Evolutionary conservation across 2,888 invertebrate species (phyloP).

Genomic region (Fragum whitleyi): DNA sequence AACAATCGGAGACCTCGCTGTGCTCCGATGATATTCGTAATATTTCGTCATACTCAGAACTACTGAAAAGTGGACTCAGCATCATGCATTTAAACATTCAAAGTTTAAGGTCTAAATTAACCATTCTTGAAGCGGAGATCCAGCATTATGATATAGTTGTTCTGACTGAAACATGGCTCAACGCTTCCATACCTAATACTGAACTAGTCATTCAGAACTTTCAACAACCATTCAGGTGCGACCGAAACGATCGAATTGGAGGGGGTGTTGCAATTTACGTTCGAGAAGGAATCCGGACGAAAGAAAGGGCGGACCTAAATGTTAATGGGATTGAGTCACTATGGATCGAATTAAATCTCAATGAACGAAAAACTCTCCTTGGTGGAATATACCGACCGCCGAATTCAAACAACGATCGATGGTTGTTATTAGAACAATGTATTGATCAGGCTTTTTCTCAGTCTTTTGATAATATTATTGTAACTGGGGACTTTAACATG

Average conservation of each 20-base stretch:
- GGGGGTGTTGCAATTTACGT: constrained; percentile 46
- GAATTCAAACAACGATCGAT: constrained; percentile 18
- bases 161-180: constrained; percentile 35
- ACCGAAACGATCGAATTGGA: constrained; percentile 25
- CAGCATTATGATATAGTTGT: constrained; percentile 29
- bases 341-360: constrained; percentile 29
- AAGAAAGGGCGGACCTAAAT: constrained; percentile 3
- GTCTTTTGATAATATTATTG: constrained; percentile 18
- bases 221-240: constrained; percentile 18
- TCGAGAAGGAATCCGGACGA: constrained; percentile 4
- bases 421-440: not conserved
- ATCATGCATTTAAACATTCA: constrained; percentile 24
- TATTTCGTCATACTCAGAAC: not conserved
- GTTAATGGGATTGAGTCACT: constrained; percentile 28
- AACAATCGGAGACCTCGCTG: not conserved
- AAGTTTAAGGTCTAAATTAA: constrained; percentile 5
- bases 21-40: not conserved
- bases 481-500: constrained; percentile 39
- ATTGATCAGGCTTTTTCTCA: constrained; percentile 26
- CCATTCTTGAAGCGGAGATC: constrained; percentile 21
- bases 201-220: constrained; percentile 26
- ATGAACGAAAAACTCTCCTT: constrained; percentile 18
- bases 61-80: not conserved
- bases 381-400: constrained; percentile 43
- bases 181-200: not conserved